phyloP scores from a whole-genome alignment of 2,797 vertebrate species.

The Fratercula arctica region DNA sequence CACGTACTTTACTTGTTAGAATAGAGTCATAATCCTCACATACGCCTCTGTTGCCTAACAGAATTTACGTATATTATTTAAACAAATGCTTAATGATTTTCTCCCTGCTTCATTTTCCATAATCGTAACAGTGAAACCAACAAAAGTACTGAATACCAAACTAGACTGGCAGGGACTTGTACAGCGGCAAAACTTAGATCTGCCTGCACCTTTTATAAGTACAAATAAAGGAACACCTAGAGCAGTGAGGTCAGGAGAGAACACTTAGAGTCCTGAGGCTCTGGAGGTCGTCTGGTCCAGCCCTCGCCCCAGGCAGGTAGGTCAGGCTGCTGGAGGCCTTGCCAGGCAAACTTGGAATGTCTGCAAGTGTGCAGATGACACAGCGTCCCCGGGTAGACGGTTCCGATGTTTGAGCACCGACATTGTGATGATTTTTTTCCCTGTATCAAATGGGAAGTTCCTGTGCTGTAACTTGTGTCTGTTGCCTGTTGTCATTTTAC shows the following conservation, averaged over 20 bases:
- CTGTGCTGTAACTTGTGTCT: not conserved
- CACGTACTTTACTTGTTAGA: not conserved
- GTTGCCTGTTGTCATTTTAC: accelerated
- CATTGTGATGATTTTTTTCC: not conserved
- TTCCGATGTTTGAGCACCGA: not conserved
- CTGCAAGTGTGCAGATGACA: not conserved
- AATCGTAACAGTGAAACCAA: not conserved
- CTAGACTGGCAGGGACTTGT: not conserved
- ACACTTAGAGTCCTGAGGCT: not conserved
- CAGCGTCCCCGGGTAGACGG: no score
- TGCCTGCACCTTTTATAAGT: not conserved
- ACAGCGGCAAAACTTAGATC: not conserved
- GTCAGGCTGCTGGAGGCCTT: not conserved
- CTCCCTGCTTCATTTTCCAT: not conserved
- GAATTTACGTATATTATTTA: not conserved
- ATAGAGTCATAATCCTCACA: not conserved
- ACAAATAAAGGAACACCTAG: accelerated
- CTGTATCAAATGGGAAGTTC: not conserved
- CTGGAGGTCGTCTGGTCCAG: not conserved
- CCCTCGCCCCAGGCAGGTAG: no score
- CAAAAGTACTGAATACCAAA: not conserved
- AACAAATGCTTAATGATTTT: not conserved
- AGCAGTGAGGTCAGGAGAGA: not conserved
- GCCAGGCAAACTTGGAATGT: not conserved
- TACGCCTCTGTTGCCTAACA: not conserved